Conservation (phyloP, 2,113 vertebrate species). For the Carollia perspicillata region DNA sequence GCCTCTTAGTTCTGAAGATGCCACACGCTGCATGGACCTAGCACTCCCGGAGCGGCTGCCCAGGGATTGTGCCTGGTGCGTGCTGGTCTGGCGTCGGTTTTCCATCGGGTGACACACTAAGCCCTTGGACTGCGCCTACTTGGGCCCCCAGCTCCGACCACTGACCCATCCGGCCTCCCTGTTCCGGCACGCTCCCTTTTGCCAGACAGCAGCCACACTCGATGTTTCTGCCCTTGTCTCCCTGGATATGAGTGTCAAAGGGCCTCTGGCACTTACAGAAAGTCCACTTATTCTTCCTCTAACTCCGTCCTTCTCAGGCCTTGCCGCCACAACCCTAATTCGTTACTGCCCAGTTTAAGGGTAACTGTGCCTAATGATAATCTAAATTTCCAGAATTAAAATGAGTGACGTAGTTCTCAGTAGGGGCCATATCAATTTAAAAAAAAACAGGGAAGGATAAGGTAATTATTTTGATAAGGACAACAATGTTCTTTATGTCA, state of each 20-base stretch:
- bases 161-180: background rate
- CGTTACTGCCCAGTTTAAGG: background rate
- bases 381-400: background rate
- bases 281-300: background rate
- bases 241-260: background rate
- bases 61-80: background rate
- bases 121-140: background rate
- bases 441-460: background rate
- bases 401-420: background rate
- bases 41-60: background rate
- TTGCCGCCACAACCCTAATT: background rate
- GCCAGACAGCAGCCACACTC: background rate
- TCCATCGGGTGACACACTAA: background rate
- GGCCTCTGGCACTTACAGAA: background rate
- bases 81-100: background rate
- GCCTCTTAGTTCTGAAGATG: background rate
- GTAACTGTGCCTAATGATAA: background rate
- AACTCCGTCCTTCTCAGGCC: background rate
- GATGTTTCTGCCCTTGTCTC: background rate
- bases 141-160: background rate
- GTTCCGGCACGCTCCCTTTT: background rate
- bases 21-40: rapidly evolving
- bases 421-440: background rate
- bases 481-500: background rate
- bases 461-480: background rate